These are phyloP conservation scores for Poecilobothrus nobilitatus DNA, from an alignment of 2,888 invertebrate species.

Conservation along the genomic window DNA sequence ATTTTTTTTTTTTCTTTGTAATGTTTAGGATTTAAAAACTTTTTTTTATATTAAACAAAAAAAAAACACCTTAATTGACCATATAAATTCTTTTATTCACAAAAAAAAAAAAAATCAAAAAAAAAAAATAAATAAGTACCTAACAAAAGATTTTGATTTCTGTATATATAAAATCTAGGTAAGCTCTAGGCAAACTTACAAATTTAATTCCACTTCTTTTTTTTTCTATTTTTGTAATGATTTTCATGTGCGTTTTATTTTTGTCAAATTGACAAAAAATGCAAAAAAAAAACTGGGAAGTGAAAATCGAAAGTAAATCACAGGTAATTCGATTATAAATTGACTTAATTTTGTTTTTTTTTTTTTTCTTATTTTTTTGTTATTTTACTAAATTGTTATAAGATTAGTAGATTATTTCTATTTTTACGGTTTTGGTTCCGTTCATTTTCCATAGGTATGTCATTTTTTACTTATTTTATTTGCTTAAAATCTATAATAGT, in stretches of 20 bases:
- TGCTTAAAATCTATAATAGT: too few relatives aligned
- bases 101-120: neutral
- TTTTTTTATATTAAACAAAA: neutral
- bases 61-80: neutral
- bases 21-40: too few relatives aligned
- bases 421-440: too few relatives aligned
- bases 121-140: neutral
- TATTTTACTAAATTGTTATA: too few relatives aligned
- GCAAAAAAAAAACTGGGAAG: neutral
- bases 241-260: neutral
- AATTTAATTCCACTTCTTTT: neutral
- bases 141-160: neutral
- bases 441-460: too few relatives aligned
- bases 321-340: neutral
- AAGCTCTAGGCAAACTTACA: neutral
- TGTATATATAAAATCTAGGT: neutral
- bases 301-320: slow-evolving; percentile 6
- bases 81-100: neutral
- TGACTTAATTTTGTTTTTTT: too few relatives aligned
- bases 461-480: too few relatives aligned
- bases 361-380: too few relatives aligned
- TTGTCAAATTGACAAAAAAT: neutral
- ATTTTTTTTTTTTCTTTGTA: too few relatives aligned
- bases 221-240: too few relatives aligned
- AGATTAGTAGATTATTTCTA: too few relatives aligned